Evolutionary conservation across 2,113 vertebrate genomes (phyloP).

Genomic region (Todiramphus chloris): DNA sequence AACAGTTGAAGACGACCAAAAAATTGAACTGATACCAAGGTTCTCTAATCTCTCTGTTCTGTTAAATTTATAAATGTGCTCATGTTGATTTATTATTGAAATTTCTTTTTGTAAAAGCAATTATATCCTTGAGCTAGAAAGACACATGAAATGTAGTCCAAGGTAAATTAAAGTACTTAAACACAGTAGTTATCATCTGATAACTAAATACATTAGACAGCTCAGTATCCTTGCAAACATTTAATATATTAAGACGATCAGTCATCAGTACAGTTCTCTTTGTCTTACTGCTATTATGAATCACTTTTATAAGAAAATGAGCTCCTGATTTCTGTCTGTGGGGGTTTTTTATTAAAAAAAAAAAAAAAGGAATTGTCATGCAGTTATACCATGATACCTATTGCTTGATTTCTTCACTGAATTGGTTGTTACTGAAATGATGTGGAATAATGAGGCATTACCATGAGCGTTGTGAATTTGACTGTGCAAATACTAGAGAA

Average conservation of each 20-base stretch:
- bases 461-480: not conserved
- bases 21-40: slow-evolving; percentile 7
- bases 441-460: not conserved
- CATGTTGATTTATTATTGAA: slow-evolving; percentile 27
- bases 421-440: not conserved
- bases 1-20: not conserved
- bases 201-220: slow-evolving; percentile 32
- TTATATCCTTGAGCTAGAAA: not conserved
- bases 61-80: slow-evolving; percentile 2
- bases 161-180: slow-evolving; percentile 57
- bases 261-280: slow-evolving; percentile 2
- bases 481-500: not conserved
- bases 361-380: not conserved
- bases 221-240: slow-evolving; percentile 51
- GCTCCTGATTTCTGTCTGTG: not conserved
- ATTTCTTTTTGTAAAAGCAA: slow-evolving; percentile 4
- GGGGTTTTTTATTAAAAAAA: not conserved
- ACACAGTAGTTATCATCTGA: slow-evolving; percentile 37
- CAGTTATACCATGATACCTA: not conserved
- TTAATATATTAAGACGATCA: slow-evolving; percentile 59
- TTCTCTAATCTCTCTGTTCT: not conserved
- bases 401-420: not conserved
- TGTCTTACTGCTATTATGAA: not conserved
- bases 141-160: slow-evolving; percentile 37
- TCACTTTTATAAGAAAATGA: slow-evolving; percentile 47